Conservation (phyloP, 37 sponge, comb jelly and placozoan genomes). For the Spongilla lacustris region DNA sequence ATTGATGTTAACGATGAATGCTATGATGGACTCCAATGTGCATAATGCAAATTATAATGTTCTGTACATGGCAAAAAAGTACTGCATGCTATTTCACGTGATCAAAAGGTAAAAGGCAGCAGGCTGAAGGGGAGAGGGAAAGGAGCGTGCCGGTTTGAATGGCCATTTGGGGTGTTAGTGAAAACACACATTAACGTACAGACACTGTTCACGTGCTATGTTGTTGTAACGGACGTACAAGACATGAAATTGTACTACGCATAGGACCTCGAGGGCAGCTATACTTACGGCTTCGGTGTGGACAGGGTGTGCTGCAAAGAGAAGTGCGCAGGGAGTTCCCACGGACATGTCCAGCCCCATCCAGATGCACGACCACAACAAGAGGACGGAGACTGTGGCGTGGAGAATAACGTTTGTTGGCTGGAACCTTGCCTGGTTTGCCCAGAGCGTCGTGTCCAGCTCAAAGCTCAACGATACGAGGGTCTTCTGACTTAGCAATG, state of each 20-base stretch:
- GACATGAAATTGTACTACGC: no score
- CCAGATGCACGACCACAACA: conserved; percentile 13
- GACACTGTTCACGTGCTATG: no score
- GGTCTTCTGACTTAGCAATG: background rate
- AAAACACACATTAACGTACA: background rate
- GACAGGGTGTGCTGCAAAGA: conserved; percentile 90
- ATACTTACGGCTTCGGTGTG: conserved; percentile 93
- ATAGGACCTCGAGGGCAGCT: background rate
- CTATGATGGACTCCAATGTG: no score
- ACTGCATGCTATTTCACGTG: no score
- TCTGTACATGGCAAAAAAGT: no score
- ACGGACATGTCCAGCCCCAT: background rate
- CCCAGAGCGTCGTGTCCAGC: conserved; percentile 57
- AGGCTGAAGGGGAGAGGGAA: no score
- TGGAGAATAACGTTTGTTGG: conserved; percentile 74
- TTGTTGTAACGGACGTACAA: no score
- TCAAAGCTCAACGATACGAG: conserved; percentile 57
- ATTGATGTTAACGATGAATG: no score
- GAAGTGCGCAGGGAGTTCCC: conserved; percentile 40
- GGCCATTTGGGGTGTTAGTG: background rate
- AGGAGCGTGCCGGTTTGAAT: no score
- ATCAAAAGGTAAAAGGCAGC: no score
- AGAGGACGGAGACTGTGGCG: conserved; percentile 57
- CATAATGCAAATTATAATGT: no score
- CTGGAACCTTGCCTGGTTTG: conserved; percentile 69